These are phyloP conservation scores for Idaea biselata DNA, from an alignment of 2,888 invertebrate species.

Conservation along the genomic window DNA sequence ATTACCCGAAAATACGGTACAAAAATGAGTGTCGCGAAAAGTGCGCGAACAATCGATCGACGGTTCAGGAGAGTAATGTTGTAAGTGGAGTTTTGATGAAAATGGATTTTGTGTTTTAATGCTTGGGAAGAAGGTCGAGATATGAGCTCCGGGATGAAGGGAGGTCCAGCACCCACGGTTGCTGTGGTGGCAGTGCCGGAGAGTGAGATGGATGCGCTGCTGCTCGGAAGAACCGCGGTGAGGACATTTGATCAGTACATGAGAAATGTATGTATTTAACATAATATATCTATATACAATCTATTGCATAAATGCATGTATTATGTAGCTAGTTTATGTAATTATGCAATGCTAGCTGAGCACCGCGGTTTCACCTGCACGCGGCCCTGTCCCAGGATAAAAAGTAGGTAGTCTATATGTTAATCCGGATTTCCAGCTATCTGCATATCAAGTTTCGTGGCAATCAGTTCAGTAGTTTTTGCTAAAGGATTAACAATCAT, in stretches of 20 bases:
- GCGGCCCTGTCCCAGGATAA: too few species aligned
- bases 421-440: too few species aligned
- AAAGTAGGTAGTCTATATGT: too few species aligned
- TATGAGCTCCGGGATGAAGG: conserved; percentile 64
- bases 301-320: conserved; percentile 5
- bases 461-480: too few species aligned
- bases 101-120: conserved; percentile 1
- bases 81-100: background rate
- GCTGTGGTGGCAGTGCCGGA: conserved; percentile 83
- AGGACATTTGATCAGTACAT: conserved; percentile 82
- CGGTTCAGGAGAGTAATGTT: background rate
- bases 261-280: conserved; percentile 74
- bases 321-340: background rate
- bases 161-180: conserved; percentile 78
- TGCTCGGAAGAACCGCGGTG: conserved; percentile 89
- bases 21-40: background rate
- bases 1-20: background rate
- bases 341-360: too few species aligned
- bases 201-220: conserved; percentile 89
- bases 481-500: too few species aligned
- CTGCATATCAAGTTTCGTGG: too few species aligned
- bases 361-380: too few species aligned
- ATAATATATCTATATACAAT: background rate
- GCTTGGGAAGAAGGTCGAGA: background rate
- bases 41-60: background rate